These are phyloP conservation scores for Morpho achilles DNA, from an alignment of 2,888 invertebrate species.

Conservation along the genomic window DNA sequence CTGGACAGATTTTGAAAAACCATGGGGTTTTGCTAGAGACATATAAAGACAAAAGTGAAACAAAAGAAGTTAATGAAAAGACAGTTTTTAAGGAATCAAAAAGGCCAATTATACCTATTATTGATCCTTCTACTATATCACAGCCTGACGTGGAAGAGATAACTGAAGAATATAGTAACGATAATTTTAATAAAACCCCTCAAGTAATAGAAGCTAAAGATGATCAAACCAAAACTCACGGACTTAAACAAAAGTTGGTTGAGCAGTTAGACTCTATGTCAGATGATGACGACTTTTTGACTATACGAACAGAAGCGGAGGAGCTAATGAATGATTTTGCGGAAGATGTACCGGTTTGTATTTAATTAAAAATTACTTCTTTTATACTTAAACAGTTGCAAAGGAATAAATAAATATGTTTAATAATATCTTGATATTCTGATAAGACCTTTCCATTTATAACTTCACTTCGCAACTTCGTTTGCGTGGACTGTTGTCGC, in stretches of 20 bases:
- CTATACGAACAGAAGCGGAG: conserved; percentile 82
- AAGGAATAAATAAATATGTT: too few relatives aligned
- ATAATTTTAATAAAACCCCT: conserved; percentile 54
- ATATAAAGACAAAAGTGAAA: conserved; percentile 39
- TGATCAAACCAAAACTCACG: conserved; percentile 81
- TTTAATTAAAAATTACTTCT: neutral
- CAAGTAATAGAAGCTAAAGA: conserved; percentile 36
- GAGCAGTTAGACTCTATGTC: conserved; percentile 77
- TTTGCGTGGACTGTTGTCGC: too few relatives aligned
- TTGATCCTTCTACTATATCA: conserved; percentile 64
- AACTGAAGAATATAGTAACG: conserved; percentile 7
- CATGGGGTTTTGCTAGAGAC: conserved; percentile 60
- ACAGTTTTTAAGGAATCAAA: conserved; percentile 44
- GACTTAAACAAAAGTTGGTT: conserved; percentile 61
- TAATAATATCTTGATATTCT: too few relatives aligned
- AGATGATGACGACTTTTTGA: conserved; percentile 83
- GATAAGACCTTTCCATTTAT: too few relatives aligned
- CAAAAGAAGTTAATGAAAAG: conserved; percentile 45
- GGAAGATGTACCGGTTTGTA: conserved; percentile 66
- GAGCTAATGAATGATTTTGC: conserved; percentile 74
- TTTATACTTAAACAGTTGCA: neutral
- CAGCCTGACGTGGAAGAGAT: conserved; percentile 38
- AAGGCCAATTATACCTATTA: conserved; percentile 61
- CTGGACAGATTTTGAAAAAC: conserved; percentile 79
- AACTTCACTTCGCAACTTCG: too few relatives aligned